Conservation (phyloP, 2,797 vertebrate genomes). For the Protosalanx chinensis region DNA sequence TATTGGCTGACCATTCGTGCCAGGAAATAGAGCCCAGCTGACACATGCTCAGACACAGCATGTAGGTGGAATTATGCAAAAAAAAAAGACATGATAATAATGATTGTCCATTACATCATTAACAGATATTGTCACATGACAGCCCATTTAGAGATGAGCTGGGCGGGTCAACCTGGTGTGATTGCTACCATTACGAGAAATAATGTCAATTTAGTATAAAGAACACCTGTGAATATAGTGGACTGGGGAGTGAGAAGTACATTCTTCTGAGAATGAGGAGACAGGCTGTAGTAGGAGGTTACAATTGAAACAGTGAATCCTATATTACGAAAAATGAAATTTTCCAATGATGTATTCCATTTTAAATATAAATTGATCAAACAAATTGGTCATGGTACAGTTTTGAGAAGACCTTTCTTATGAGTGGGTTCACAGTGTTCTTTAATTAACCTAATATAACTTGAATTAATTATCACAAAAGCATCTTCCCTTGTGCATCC, state of each 20-base stretch:
- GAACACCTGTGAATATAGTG: not conserved
- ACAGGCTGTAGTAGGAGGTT: not conserved
- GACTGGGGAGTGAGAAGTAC: not conserved
- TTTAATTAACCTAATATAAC: too few species aligned
- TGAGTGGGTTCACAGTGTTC: too few species aligned
- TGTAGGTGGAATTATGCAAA: slow-evolving; percentile 27
- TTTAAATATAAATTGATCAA: too few species aligned
- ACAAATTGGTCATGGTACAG: too few species aligned
- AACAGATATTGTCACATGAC: slow-evolving; percentile 26
- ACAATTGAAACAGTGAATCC: too few species aligned
- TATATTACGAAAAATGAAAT: too few species aligned
- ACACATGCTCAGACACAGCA: slow-evolving; percentile 39
- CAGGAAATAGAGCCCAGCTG: slow-evolving; percentile 19
- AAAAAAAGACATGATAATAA: not conserved
- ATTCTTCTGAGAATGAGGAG: not conserved
- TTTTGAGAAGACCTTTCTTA: too few species aligned
- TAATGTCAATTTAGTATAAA: slow-evolving; percentile 6
- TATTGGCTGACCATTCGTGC: slow-evolving; percentile 8
- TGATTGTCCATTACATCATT: slow-evolving; percentile 27
- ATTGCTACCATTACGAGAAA: not conserved
- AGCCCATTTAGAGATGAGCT: not conserved
- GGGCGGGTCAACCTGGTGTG: not conserved
- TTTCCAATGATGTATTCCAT: too few species aligned
- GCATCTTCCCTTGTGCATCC: too few species aligned
- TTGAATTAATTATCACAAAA: too few species aligned